Evolutionary conservation across 1,140 invertebrate genomes (phyloP).

Genomic region (Ips typographus): DNA sequence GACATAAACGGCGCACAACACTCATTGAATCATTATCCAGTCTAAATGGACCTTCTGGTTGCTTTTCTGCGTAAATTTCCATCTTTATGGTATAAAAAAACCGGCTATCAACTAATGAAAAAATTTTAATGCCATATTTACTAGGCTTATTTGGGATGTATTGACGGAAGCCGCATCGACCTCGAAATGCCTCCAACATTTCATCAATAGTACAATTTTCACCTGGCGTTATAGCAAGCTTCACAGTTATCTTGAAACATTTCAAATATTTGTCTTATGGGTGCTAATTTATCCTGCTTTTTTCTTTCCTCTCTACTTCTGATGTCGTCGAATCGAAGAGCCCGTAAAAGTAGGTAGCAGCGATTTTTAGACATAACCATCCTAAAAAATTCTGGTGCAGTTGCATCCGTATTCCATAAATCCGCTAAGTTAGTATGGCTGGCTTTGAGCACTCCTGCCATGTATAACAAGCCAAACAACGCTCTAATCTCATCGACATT

Average conservation of each 20-base stretch:
- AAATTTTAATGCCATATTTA: slow-evolving; percentile 50
- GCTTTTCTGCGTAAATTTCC: slow-evolving; percentile 43
- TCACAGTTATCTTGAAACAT: slow-evolving; percentile 27
- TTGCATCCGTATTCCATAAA: too few relatives aligned
- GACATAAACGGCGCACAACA: slow-evolving; percentile 43
- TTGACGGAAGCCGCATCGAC: slow-evolving; percentile 50
- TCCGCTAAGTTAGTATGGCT: too few relatives aligned
- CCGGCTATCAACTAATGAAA: slow-evolving; percentile 39
- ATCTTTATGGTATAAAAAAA: slow-evolving; percentile 42
- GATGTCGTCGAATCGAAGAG: too few relatives aligned
- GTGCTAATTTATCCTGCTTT: too few relatives aligned
- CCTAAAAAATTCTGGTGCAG: too few relatives aligned
- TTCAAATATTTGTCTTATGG: slow-evolving; percentile 44
- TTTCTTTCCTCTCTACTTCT: too few relatives aligned
- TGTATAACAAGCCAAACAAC: too few relatives aligned
- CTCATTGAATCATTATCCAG: slow-evolving; percentile 33
- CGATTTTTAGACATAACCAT: too few relatives aligned
- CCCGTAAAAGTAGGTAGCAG: too few relatives aligned
- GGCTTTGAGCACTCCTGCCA: too few relatives aligned
- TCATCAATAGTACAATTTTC: slow-evolving; percentile 52
- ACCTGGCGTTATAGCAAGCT: slow-evolving; percentile 45
- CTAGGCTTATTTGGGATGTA: slow-evolving; percentile 50
- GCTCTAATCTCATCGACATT: too few relatives aligned
- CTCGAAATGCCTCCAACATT: slow-evolving; percentile 50
- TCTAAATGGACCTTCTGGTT: slow-evolving; percentile 40